These are phyloP conservation scores for Brenthis ino DNA, from an alignment of 2,888 invertebrate species.

Conservation along the genomic window DNA sequence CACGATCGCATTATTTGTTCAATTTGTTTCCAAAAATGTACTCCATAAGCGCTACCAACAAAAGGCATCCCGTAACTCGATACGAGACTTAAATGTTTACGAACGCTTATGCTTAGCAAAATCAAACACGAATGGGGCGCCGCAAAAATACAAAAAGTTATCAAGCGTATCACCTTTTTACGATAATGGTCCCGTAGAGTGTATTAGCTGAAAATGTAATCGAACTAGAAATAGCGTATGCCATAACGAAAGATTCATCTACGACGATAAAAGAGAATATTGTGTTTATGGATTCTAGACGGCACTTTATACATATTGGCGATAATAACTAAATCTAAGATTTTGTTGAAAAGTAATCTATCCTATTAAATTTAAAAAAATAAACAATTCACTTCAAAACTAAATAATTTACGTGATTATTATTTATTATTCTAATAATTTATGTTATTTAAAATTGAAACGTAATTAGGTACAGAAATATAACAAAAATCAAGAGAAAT, in stretches of 20 bases:
- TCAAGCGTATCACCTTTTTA: conserved; percentile 23
- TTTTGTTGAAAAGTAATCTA: neutral
- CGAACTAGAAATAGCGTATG: conserved; percentile 13
- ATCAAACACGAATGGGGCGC: conserved; percentile 77
- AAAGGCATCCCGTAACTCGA: conserved; percentile 72
- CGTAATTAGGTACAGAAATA: too few relatives aligned
- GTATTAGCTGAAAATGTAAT: conserved; percentile 22
- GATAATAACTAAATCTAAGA: conserved; percentile 2
- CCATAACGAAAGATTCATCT: conserved; percentile 21
- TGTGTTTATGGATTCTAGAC: neutral
- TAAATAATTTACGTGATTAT: too few relatives aligned
- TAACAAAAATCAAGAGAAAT: neutral
- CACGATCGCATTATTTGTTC: conserved; percentile 31
- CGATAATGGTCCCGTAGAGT: conserved; percentile 29
- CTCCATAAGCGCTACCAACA: conserved; percentile 52
- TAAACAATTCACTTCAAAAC: too few relatives aligned
- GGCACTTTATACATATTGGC: neutral
- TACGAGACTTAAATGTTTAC: conserved; percentile 76
- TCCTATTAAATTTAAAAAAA: neutral
- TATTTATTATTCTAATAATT: too few relatives aligned
- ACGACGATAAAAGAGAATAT: conserved; percentile 6
- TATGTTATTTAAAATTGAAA: too few relatives aligned
- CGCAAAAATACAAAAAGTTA: conserved; percentile 65
- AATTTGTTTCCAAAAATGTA: conserved; percentile 38
- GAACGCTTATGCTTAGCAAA: conserved; percentile 76